Base-by-base conservation (phyloP, 2,797 vertebrate species). In the Tarsius wallacei region DNA sequence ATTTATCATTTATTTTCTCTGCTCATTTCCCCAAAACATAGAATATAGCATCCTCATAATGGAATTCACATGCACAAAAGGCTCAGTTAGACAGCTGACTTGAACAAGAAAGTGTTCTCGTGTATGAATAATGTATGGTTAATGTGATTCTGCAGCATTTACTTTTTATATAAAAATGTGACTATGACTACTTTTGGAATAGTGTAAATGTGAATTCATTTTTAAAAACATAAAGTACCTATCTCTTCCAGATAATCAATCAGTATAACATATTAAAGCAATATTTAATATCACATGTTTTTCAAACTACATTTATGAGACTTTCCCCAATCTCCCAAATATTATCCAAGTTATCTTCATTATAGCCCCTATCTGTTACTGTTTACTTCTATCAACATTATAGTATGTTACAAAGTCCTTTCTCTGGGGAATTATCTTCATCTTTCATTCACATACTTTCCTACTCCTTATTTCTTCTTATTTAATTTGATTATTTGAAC, bases 61-160 rank as follows among this genome's bases (percentile, higher is more conserved):
- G 17, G 70, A 78, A 96, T 95, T 89, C 33, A 82, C 24, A 63
- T 63, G 80, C 63, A 78, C 16, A 47, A 92, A 92, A 97, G 31
- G 9, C 77, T 94, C 87, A 82, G 36, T 55, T 28, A 93, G 36
- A 49, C 31, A 96, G 26, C 8, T 94, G 26, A 42, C 85, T 96
- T 80, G 88, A 97, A 88, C 4, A 97, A 86, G 76, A 97, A 95
- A 82, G 78, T 36, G n/a, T 98, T 95, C 90, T 92, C 82, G 24
- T 96, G 86, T 93, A 96, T 97, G 90, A 97, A 97, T 97, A 97
- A 85, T 91, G 68, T 47, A 59, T 61, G 71, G 88, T 90, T 81
- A 97, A 26, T 70, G 47, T 93, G 78, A 96, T 84, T 96, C 11
- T 92, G 90, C 26, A 96, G 74, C 51, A 82, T 55, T 97, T 81